phyloP scores from a whole-genome alignment of 2,113 vertebrate species.

The Myotis yumanensis region DNA sequence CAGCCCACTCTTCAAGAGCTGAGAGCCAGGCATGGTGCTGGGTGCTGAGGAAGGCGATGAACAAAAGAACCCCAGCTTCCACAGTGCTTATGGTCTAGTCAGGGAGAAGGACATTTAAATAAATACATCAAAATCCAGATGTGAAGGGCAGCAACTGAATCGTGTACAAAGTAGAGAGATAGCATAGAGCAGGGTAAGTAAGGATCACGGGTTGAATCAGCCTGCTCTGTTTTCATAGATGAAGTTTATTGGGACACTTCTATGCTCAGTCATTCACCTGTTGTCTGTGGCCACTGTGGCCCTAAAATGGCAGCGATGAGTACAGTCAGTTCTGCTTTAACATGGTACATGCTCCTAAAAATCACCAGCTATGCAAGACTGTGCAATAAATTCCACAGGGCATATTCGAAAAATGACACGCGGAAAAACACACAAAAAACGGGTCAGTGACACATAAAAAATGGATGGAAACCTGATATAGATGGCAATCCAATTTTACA shows the following conservation, averaged over 20 bases:
- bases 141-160: neutral
- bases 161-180: neutral
- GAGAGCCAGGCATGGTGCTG: neutral
- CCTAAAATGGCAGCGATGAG: neutral
- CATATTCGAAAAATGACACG: neutral
- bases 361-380: neutral
- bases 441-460: neutral
- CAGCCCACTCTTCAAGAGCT: neutral
- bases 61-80: neutral
- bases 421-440: neutral
- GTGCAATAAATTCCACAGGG: neutral
- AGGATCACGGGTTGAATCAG: neutral
- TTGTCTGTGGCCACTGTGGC: neutral
- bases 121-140: neutral
- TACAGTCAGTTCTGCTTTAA: neutral
- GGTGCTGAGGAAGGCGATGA: neutral
- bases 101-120: neutral
- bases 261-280: neutral
- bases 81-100: neutral
- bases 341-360: neutral
- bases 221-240: neutral
- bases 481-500: neutral
- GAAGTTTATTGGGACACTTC: neutral
- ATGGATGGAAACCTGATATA: neutral
- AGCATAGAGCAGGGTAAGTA: neutral